phyloP scores from a whole-genome alignment of 1,140 invertebrate species.

The Polypedilum pembai region DNA sequence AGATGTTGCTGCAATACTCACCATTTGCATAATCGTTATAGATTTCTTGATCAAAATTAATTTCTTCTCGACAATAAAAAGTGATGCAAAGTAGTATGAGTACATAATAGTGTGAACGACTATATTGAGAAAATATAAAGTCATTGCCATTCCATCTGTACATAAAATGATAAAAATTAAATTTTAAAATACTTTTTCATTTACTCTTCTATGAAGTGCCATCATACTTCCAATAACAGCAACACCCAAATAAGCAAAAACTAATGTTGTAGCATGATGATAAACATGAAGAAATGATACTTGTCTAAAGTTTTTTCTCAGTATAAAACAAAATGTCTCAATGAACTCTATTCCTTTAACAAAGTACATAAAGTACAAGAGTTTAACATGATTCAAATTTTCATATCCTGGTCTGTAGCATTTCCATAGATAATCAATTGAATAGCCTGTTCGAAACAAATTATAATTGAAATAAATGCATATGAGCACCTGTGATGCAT shows the following conservation, averaged over 20 bases:
- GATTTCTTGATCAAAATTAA: slow-evolving; percentile 41
- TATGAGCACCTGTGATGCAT: slow-evolving; percentile 52
- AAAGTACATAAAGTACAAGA: slow-evolving; percentile 46
- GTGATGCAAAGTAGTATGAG: slow-evolving; percentile 28
- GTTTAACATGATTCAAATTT: slow-evolving; percentile 24
- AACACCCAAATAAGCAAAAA: slow-evolving; percentile 56
- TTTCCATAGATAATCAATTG: slow-evolving; percentile 29
- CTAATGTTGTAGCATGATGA: slow-evolving; percentile 53
- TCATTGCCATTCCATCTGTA: neutral
- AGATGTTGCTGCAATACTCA: slow-evolving; percentile 29
- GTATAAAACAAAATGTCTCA: slow-evolving; percentile 52
- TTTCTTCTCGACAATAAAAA: slow-evolving; percentile 32
- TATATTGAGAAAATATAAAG: neutral
- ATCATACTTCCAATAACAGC: slow-evolving; percentile 48
- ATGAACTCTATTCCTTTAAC: slow-evolving; percentile 46
- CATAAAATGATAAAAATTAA: neutral
- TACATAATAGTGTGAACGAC: slow-evolving; percentile 30
- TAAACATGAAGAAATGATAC: slow-evolving; percentile 56
- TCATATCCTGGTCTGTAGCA: slow-evolving; percentile 1
- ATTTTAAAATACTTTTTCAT: neutral
- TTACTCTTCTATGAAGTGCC: neutral
- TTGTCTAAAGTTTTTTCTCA: slow-evolving; percentile 58
- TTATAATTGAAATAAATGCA: slow-evolving; percentile 39
- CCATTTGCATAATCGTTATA: slow-evolving; percentile 45
- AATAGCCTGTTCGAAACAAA: neutral